Base-by-base conservation (phyloP, 53 echinoderm and acorn worm genomes). In the Holothuria leucospilota region DNA sequence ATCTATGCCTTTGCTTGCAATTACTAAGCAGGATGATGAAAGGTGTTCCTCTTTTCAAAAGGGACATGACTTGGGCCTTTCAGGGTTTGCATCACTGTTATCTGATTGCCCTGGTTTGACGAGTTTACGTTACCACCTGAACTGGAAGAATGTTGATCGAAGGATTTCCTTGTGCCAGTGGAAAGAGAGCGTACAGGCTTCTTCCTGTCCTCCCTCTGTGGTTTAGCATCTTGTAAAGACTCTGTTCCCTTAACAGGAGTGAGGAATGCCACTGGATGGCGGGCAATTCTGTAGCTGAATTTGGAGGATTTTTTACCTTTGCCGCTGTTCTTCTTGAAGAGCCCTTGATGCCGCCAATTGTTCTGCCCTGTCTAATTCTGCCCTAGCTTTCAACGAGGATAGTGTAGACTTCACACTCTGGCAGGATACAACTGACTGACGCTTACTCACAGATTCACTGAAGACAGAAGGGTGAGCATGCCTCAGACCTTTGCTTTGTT, bases 231-330 rank as follows among this genome's bases (percentile, higher is more conserved):
- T 69, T 42, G 64, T 46, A 23, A n/a, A 21, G 62, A 83, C 13
- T 29, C 59, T 41, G 5, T 69, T 60, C 69, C 40, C 58, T 70
- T 88, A 8, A 90, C 34, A 2, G 69, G 78, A 13, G 63, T 34
- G 6, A 90, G 38, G 11, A 90, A 93, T 20, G 86, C 82, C 8
- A 93, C 90, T 2, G 93, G 90, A 42, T 93, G 91, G 65, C 87
- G 82, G 85, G 78, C 16, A 59, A 34, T 10, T 87, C 85, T 81
- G n/a, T n/a, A n/a, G n/a, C n/a, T n/a, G n/a, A n/a, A n/a, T n/a
- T n/a, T n/a, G n/a, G n/a, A n/a, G n/a, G n/a, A n/a, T n/a, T n/a
- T n/a, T n/a, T n/a, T n/a, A n/a, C n/a, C n/a, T n/a, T n/a, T n/a
- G n/a, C n/a, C n/a, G n/a, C n/a, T n/a, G n/a, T n/a, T n/a, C n/a